phyloP scores from a whole-genome alignment of 2,113 vertebrate species.

The Marcusenius ussheri region DNA sequence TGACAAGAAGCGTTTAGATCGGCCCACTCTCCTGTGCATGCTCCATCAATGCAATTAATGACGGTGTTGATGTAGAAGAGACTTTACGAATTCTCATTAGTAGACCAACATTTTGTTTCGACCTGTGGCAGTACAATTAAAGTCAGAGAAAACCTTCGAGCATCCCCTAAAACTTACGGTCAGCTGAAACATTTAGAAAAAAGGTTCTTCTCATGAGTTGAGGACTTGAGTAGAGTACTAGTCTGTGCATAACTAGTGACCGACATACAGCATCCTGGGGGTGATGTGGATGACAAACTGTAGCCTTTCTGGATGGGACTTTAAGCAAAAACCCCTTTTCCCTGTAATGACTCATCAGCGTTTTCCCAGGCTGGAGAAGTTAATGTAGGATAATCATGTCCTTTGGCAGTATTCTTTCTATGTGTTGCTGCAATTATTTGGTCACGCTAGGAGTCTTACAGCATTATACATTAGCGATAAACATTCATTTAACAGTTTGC shows the following conservation, averaged over 20 bases:
- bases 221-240: background rate
- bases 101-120: background rate
- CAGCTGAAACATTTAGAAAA: background rate
- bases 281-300: background rate
- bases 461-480: background rate
- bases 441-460: background rate
- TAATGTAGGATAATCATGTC: slow-evolving; percentile 16
- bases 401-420: background rate
- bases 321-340: background rate
- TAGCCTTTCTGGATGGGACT: background rate
- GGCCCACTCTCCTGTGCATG: background rate
- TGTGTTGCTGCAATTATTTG: slow-evolving; percentile 1
- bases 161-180: background rate
- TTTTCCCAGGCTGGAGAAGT: background rate
- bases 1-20: background rate
- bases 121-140: background rate
- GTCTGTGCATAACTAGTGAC: background rate
- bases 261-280: background rate
- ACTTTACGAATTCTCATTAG: background rate
- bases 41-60: background rate
- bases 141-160: background rate
- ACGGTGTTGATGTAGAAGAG: background rate
- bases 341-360: background rate
- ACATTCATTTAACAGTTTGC: background rate
- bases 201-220: background rate